Evolutionary conservation across 2,797 vertebrate genomes (phyloP).

Genomic region (Sciurus carolinensis): DNA sequence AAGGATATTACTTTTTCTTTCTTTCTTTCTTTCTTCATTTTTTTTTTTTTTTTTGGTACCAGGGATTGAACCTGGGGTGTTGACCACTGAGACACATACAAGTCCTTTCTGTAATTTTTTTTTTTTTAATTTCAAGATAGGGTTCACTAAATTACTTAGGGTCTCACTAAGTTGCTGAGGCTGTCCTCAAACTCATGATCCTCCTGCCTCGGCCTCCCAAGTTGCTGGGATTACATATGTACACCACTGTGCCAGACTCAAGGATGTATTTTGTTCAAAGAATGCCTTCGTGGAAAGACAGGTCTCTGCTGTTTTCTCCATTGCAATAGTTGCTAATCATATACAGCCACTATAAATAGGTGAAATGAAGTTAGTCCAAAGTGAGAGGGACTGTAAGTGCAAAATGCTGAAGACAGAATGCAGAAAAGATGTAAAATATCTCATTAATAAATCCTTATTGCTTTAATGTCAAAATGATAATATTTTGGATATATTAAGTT

Average conservation of each 20-base stretch:
- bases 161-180: no score
- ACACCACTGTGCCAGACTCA: background rate
- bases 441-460: background rate
- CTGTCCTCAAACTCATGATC: no score
- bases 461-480: constrained; percentile 31
- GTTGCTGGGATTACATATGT: no score
- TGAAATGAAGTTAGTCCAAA: background rate
- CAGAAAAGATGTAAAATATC: background rate
- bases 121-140: no score
- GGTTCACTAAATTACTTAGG: no score
- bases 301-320: background rate
- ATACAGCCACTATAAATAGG: background rate
- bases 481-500: background rate
- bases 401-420: background rate
- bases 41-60: no score
- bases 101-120: no score
- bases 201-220: no score
- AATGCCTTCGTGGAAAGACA: background rate
- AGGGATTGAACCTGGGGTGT: no score
- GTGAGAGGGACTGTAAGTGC: background rate
- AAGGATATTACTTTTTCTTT: background rate
- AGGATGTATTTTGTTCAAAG: background rate
- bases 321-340: background rate
- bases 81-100: no score
- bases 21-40: no score